A percentile compares a stretch with the other conserved stretches of the same genome.
These are phyloP conservation scores for Eupithecia exiguata DNA, from an alignment of 2,888 invertebrate species.

Conservation along the genomic window DNA sequence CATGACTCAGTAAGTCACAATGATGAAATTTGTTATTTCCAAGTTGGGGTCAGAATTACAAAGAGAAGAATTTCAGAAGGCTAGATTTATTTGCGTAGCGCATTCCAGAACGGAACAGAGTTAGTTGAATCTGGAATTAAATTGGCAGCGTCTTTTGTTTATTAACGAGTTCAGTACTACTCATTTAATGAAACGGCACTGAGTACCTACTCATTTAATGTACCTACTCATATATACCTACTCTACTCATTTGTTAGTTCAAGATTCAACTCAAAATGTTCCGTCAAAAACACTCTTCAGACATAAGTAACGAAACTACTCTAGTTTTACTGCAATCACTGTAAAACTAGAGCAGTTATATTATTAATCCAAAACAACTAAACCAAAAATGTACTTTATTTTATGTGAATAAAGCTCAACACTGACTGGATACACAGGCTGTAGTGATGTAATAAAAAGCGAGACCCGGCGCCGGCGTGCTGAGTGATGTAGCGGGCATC, in stretches of 20 bases:
- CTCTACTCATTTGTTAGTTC: too few relatives aligned
- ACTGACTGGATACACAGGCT: not conserved
- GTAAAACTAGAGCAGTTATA: not conserved
- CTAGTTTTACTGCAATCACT: not conserved
- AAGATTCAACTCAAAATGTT: too few relatives aligned
- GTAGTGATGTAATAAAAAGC: constrained; percentile 15
- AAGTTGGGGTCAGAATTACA: not conserved
- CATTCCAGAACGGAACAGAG: too few relatives aligned
- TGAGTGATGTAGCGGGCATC: constrained; percentile 31
- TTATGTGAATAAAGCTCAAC: not conserved
- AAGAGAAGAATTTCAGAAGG: not conserved
- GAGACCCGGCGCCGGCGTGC: constrained; percentile 11
- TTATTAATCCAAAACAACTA: not conserved
- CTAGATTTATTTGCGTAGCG: not conserved
- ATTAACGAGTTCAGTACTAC: too few relatives aligned
- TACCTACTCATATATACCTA: too few relatives aligned
- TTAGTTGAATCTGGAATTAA: too few relatives aligned
- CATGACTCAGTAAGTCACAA: too few relatives aligned
- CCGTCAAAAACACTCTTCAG: too few relatives aligned
- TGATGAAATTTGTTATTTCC: not conserved
- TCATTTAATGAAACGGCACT: too few relatives aligned
- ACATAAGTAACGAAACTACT: not conserved
- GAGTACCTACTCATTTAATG: too few relatives aligned
- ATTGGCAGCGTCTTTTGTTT: too few relatives aligned
- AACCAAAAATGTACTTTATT: not conserved